phyloP scores from a whole-genome alignment of 2,113 vertebrate species.

The Chaetorhynchus papuensis region DNA sequence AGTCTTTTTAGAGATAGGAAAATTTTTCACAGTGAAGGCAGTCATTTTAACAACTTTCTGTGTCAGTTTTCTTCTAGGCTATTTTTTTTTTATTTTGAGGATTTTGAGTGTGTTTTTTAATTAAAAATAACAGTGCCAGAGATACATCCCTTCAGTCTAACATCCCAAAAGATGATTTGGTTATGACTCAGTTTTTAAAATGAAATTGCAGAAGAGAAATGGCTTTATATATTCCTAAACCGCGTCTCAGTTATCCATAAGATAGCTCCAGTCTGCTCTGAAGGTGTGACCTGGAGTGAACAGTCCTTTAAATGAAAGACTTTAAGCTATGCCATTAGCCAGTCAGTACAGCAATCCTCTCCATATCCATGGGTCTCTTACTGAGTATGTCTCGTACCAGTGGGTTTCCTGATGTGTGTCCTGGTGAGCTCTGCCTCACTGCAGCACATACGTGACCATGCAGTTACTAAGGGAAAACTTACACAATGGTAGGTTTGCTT shows the following conservation, averaged over 20 bases:
- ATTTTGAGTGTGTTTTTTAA: background rate
- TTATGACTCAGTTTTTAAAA: background rate
- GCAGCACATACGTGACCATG: background rate
- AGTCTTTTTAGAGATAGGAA: background rate
- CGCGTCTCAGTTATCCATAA: background rate
- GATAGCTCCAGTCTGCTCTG: background rate
- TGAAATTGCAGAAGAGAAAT: background rate
- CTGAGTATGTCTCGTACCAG: accelerated
- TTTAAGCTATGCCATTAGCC: too few species aligned
- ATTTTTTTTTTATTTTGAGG: background rate
- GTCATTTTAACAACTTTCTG: background rate
- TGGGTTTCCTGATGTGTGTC: background rate
- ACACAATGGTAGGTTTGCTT: background rate
- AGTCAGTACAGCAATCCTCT: background rate
- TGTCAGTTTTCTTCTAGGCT: background rate
- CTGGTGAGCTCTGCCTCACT: background rate
- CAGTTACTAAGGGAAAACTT: background rate
- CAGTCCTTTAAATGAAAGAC: background rate
- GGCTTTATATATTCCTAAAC: background rate
- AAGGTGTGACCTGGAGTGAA: background rate
- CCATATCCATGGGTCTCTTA: background rate
- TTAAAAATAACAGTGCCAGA: background rate
- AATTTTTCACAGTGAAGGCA: background rate
- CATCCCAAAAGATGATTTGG: background rate
- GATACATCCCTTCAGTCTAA: background rate